These are phyloP conservation scores for Caenorhabditis angaria DNA, from an alignment of 2,888 invertebrate species.

Conservation along the genomic window DNA sequence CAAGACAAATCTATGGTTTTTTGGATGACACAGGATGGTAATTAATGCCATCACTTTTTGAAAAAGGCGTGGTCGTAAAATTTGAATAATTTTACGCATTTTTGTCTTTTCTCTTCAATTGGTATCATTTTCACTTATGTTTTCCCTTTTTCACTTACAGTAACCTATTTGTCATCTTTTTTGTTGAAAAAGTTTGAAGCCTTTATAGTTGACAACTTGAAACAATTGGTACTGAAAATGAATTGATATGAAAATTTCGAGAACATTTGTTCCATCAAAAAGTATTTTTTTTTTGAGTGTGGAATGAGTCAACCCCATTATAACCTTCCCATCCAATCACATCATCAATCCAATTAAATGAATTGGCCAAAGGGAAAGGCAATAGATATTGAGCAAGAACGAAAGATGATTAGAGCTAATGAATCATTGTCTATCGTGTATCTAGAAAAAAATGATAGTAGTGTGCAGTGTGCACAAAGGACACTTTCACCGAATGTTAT, in stretches of 20 bases:
- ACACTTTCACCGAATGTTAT: constrained; percentile 8
- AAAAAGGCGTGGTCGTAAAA: not conserved
- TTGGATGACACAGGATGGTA: not conserved
- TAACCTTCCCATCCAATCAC: not conserved
- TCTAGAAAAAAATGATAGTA: too few relatives aligned
- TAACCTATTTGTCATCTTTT: not conserved
- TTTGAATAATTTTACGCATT: constrained; percentile 4
- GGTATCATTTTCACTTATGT: not conserved
- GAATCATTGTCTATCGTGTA: not conserved
- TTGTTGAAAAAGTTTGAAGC: not conserved
- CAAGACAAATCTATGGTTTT: not conserved
- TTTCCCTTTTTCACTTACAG: not conserved
- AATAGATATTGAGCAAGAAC: not conserved
- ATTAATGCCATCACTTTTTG: not conserved
- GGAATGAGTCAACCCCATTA: constrained; percentile 1
- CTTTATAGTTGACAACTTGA: not conserved
- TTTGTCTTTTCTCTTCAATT: not conserved
- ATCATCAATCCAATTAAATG: not conserved
- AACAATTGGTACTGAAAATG: not conserved
- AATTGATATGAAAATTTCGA: too few relatives aligned
- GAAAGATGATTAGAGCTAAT: not conserved
- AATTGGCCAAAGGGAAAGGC: not conserved
- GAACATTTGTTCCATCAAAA: not conserved
- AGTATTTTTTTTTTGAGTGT: not conserved
- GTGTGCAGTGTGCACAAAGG: constrained; percentile 1